Evolutionary conservation across 2,888 invertebrate species (phyloP).

Genomic region (Drosophila flavopinicola): DNA sequence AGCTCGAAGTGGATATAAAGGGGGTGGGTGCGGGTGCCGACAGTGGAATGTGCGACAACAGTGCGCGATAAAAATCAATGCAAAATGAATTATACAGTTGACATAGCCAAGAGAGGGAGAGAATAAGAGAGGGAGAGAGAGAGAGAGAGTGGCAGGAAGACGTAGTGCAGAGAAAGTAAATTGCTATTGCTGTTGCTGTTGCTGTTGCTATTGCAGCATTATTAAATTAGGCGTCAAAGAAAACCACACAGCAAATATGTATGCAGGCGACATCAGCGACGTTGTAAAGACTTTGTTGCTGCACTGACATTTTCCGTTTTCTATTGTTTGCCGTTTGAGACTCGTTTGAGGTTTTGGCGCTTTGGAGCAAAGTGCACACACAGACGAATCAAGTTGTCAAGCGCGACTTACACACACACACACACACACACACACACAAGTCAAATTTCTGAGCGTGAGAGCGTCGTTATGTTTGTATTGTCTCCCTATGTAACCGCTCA

Average conservation of each 20-base stretch:
- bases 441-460: conserved; percentile 24
- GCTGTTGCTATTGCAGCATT: conserved; percentile 35
- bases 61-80: conserved; percentile 67
- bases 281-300: conserved; percentile 30
- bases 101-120: not conserved
- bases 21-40: not conserved
- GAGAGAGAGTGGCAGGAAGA: conserved; percentile 7
- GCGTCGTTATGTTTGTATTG: conserved; percentile 10
- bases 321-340: conserved; percentile 43
- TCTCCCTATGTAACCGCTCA: conserved; percentile 5
- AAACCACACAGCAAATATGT: conserved; percentile 31
- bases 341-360: conserved; percentile 51
- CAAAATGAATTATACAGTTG: conserved; percentile 57
- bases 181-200: conserved; percentile 35
- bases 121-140: conserved; percentile 5
- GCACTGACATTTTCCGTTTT: conserved; percentile 36
- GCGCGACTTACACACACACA: conserved; percentile 50
- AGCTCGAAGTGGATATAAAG: conserved; percentile 37
- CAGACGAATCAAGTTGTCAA: conserved; percentile 48
- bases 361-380: conserved; percentile 66
- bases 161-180: conserved; percentile 55
- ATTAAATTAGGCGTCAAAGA: conserved; percentile 65
- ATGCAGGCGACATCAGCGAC: conserved; percentile 9
- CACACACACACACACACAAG: conserved; percentile 25
- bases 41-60: conserved; percentile 10